A percentile compares a stretch with the other conserved stretches of the same genome.
Conservation (phyloP, 2,113 vertebrate species). For the Ploceus nigricollis region DNA sequence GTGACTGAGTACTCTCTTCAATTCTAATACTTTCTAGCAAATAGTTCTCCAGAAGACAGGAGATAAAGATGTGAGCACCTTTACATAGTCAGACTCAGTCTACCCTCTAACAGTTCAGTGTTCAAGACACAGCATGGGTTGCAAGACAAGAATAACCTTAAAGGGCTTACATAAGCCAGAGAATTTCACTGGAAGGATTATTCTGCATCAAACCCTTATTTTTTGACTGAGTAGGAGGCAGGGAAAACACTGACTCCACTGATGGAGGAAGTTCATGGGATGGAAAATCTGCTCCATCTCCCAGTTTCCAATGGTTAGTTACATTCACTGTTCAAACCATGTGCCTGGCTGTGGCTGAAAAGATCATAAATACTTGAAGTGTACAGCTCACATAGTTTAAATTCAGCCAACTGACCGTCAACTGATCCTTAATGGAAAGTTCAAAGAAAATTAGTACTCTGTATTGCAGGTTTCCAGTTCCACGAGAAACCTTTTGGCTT, state of each 20-base stretch:
- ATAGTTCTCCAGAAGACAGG: background rate
- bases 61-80: background rate
- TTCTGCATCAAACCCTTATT: background rate
- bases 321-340: background rate
- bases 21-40: background rate
- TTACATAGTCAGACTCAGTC: background rate
- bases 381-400: background rate
- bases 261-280: background rate
- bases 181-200: background rate
- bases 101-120: background rate
- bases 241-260: background rate
- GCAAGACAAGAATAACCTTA: background rate
- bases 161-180: background rate
- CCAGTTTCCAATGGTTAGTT: conserved; percentile 23
- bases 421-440: conserved; percentile 3
- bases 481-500: background rate
- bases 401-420: background rate
- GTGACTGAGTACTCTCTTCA: background rate
- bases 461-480: background rate
- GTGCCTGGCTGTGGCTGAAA: conserved; percentile 5
- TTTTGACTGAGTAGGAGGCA: conserved; percentile 14
- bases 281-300: conserved; percentile 17
- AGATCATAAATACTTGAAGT: background rate
- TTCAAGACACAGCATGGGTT: background rate
- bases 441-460: conserved; percentile 1